A percentile compares a stretch with the other conserved stretches of the same genome.
Evolutionary conservation across 2,888 invertebrate species (phyloP).

Genomic region (Tetragnatha montana): DNA sequence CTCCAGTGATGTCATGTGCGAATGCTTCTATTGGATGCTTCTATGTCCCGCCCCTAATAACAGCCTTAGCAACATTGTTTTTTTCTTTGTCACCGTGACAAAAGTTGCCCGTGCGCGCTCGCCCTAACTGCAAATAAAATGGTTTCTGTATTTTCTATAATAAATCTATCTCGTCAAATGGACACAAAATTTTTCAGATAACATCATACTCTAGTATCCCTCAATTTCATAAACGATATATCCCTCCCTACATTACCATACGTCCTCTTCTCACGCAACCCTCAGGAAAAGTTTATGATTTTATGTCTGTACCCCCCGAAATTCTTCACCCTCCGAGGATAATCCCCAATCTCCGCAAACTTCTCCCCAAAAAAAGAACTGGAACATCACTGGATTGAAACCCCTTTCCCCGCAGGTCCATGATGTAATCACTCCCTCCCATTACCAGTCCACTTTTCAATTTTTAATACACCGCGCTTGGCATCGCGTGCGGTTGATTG

Average conservation of each 20-base stretch:
- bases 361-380: not conserved
- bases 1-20: no score
- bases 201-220: no score
- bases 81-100: no score
- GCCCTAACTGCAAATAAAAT: no score
- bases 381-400: not conserved
- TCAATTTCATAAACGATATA: no score
- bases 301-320: not conserved
- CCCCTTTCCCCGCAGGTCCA: conserved; percentile 3
- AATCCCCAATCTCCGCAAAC: not conserved
- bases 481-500: conserved; percentile 12
- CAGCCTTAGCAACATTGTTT: no score
- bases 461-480: conserved; percentile 48
- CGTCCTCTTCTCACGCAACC: not conserved
- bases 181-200: no score
- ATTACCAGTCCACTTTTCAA: conserved; percentile 48
- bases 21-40: no score
- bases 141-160: no score
- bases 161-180: no score
- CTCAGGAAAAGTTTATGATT: not conserved
- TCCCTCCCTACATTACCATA: not conserved
- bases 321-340: not conserved
- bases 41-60: no score
- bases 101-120: no score
- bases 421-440: conserved; percentile 31